phyloP scores from a whole-genome alignment of 2,797 vertebrate genomes.

The Denticeps clupeoides region DNA sequence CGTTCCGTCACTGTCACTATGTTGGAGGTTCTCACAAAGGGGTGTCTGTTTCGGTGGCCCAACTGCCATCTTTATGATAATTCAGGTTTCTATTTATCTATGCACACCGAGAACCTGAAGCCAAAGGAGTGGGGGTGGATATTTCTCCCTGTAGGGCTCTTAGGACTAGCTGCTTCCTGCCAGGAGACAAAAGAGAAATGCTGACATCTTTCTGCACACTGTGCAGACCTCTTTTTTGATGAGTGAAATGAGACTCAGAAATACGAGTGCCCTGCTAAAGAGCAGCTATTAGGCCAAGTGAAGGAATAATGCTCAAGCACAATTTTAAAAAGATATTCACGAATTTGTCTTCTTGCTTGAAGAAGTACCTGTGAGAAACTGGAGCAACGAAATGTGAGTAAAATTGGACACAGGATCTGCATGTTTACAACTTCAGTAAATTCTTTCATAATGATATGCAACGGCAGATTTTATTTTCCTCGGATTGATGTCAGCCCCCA shows the following conservation, averaged over 20 bases:
- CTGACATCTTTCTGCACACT: constrained; percentile 53
- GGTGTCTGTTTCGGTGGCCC: constrained; percentile 43
- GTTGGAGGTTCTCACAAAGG: constrained; percentile 37
- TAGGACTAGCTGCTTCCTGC: constrained; percentile 44
- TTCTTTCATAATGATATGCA: constrained; percentile 23
- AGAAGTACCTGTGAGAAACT: too few species aligned
- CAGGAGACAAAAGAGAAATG: constrained; percentile 47
- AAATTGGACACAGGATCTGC: constrained; percentile 15
- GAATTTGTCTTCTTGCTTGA: too few species aligned
- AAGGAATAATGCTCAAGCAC: constrained; percentile 30
- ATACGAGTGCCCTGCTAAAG: too few species aligned
- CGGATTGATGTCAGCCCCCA: constrained; percentile 14
- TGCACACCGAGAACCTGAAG: constrained; percentile 21
- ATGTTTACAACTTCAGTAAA: constrained; percentile 12
- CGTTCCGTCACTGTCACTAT: constrained; percentile 28
- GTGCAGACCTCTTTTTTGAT: constrained; percentile 37
- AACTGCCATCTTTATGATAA: constrained; percentile 49
- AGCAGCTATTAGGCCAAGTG: too few species aligned
- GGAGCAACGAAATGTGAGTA: constrained; percentile 11
- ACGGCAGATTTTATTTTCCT: constrained; percentile 16
- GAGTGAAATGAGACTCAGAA: constrained; percentile 44
- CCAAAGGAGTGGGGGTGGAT: constrained; percentile 34
- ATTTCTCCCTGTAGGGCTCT: constrained; percentile 43
- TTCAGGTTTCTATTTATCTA: constrained; percentile 46
- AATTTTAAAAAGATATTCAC: too few species aligned